These are phyloP conservation scores for Apamea anceps DNA, from an alignment of 2,888 invertebrate species.

Conservation along the genomic window DNA sequence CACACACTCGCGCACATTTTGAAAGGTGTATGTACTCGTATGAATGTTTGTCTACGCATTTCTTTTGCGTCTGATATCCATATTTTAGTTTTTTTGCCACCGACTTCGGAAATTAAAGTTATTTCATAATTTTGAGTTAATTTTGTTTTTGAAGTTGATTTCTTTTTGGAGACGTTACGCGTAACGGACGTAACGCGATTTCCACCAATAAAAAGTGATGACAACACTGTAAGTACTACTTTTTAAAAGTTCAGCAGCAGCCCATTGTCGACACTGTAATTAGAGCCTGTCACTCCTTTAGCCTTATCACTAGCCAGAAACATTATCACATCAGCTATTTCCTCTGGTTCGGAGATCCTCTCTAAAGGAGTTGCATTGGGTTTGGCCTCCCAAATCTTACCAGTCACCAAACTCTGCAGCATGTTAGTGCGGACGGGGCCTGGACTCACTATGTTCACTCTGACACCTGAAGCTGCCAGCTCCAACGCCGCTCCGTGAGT, in stretches of 20 bases:
- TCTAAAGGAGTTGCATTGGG: slow-evolving; percentile 17
- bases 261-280: slow-evolving; percentile 66
- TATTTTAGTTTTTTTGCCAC: too few relatives aligned
- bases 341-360: slow-evolving; percentile 74
- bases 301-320: slow-evolving; percentile 72
- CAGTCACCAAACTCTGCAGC: slow-evolving; percentile 7
- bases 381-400: background rate
- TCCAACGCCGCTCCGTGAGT: slow-evolving; percentile 93
- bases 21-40: too few relatives aligned
- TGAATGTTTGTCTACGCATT: too few relatives aligned
- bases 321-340: slow-evolving; percentile 70
- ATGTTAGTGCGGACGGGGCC: slow-evolving; percentile 91
- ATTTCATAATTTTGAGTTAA: too few relatives aligned
- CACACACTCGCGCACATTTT: too few relatives aligned
- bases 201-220: background rate
- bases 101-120: too few relatives aligned
- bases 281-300: slow-evolving; percentile 69
- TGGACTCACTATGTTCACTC: slow-evolving; percentile 93
- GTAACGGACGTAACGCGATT: too few relatives aligned
- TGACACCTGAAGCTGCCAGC: slow-evolving; percentile 88
- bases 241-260: slow-evolving; percentile 21
- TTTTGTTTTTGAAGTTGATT: too few relatives aligned
- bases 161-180: too few relatives aligned
- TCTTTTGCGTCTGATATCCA: too few relatives aligned
- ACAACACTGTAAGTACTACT: background rate